Conservation (phyloP, 2,113 vertebrate species). For the Cromileptes altivelis region DNA sequence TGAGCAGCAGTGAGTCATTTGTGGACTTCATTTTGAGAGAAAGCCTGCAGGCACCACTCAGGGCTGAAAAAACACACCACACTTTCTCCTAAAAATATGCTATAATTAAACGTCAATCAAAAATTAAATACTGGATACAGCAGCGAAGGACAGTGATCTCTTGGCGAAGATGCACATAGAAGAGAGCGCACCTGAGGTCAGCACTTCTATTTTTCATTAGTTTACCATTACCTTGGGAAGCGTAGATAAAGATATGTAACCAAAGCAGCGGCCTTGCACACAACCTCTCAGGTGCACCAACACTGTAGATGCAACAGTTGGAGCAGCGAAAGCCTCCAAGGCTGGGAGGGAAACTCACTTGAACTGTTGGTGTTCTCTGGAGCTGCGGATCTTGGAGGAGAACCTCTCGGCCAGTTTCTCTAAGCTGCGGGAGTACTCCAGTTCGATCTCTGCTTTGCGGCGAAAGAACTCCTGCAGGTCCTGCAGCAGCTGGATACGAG, state of each 20-base stretch:
- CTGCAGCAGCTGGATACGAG: constrained; percentile 96
- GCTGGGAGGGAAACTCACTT: constrained; percentile 87
- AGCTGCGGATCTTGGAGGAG: constrained; percentile 97
- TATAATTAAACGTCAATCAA: not conserved
- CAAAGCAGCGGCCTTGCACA: not conserved
- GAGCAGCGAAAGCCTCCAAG: not conserved
- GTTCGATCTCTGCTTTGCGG: constrained; percentile 96
- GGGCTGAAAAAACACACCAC: not conserved
- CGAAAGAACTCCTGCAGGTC: constrained; percentile 99
- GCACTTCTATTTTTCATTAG: not conserved
- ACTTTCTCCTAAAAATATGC: not conserved
- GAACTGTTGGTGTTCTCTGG: constrained; percentile 96
- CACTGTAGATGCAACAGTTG: not conserved
- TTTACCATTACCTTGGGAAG: not conserved
- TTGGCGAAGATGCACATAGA: not conserved
- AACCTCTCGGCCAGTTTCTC: constrained; percentile 98
- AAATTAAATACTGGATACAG: not conserved
- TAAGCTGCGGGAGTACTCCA: constrained; percentile 97
- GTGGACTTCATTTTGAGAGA: constrained; percentile 2
- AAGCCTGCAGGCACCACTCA: not conserved
- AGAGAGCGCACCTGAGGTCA: not conserved
- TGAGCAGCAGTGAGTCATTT: not conserved
- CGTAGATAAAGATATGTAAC: not conserved
- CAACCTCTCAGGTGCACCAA: not conserved
- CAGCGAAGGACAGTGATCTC: not conserved